Evolutionary conservation across 2,797 vertebrate species (phyloP).

Genomic region (Sciurus carolinensis): DNA sequence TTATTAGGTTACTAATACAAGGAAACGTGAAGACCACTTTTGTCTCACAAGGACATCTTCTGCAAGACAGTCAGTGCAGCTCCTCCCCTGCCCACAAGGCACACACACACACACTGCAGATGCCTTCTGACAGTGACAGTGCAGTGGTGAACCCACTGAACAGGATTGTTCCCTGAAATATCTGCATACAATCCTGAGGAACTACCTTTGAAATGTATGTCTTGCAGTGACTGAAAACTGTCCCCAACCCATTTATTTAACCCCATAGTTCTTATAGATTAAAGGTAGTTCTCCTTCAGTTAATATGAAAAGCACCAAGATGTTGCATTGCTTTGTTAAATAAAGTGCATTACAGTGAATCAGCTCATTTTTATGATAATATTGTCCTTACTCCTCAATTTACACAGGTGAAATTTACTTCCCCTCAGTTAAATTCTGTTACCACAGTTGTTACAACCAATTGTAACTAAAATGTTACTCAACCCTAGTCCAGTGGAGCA

Average conservation of each 20-base stretch:
- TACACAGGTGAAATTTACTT: neutral
- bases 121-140: neutral
- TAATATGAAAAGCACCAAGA: conserved; percentile 23
- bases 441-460: neutral
- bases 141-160: neutral
- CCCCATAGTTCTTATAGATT: conserved; percentile 2
- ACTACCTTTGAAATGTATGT: neutral
- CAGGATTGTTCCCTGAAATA: neutral
- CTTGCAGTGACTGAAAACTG: neutral
- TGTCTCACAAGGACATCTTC: neutral
- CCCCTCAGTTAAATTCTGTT: neutral
- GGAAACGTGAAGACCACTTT: neutral
- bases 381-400: neutral
- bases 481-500: neutral
- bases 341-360: neutral
- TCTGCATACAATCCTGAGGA: neutral
- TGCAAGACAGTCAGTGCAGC: neutral
- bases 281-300: neutral
- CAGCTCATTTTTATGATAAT: neutral
- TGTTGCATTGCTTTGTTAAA: conserved; percentile 22
- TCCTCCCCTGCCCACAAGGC: neutral
- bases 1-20: neutral
- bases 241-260: neutral
- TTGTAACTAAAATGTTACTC: neutral
- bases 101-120: neutral